phyloP scores from a whole-genome alignment of 2,113 vertebrate species.

The Anas platyrhynchos region DNA sequence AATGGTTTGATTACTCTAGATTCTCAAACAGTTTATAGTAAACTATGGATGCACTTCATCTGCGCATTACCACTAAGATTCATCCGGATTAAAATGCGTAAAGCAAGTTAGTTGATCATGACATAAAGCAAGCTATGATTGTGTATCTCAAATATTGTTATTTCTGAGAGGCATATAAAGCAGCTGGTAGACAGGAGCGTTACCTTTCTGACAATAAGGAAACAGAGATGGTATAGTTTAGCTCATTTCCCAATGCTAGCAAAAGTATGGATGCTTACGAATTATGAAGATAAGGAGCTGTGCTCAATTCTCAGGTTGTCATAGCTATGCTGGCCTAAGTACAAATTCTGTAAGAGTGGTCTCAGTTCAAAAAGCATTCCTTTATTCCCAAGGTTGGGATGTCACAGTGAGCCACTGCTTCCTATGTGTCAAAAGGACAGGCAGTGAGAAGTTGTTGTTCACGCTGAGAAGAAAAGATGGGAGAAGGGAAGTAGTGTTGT shows the following conservation, averaged over 20 bases:
- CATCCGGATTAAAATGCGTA: background rate
- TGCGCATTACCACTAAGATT: background rate
- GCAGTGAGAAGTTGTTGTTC: background rate
- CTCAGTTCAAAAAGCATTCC: background rate
- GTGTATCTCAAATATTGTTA: background rate
- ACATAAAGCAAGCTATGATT: background rate
- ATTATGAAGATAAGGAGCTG: background rate
- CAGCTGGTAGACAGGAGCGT: slow-evolving; percentile 42
- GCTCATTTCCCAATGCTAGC: background rate
- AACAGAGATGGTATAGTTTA: background rate
- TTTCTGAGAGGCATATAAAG: background rate
- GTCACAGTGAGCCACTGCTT: background rate
- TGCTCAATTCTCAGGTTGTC: background rate
- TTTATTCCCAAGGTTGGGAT: background rate
- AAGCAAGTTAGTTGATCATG: background rate
- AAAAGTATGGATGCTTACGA: background rate
- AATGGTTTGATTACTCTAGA: background rate
- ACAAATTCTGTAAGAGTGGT: background rate
- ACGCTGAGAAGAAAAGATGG: background rate
- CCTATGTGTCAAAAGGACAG: background rate
- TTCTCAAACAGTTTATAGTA: background rate
- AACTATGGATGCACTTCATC: background rate
- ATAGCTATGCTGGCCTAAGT: background rate
- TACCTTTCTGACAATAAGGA: slow-evolving; percentile 48
- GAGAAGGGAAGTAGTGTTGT: background rate